A percentile compares a stretch with the other conserved stretches of the same genome.
Conservation (phyloP, 1,140 invertebrate genomes). For the Octopus sinensis region DNA sequence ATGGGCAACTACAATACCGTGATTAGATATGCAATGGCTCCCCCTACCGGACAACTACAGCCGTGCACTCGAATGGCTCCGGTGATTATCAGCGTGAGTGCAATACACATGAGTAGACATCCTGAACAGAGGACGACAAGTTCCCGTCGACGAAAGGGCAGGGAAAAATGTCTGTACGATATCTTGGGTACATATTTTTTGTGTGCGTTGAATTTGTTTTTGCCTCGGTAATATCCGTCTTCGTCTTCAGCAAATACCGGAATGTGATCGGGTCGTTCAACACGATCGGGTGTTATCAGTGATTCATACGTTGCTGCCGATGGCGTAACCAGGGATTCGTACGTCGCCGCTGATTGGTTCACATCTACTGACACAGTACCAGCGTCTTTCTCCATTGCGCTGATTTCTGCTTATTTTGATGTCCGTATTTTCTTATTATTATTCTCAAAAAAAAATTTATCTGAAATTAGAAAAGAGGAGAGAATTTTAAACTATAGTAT, state of each 20-base stretch:
- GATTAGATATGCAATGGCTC: background rate
- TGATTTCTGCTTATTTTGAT: too few relatives aligned
- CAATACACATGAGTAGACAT: conserved; percentile 5
- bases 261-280: background rate
- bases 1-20: too few relatives aligned
- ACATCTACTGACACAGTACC: background rate
- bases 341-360: background rate
- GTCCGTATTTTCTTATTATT: too few relatives aligned
- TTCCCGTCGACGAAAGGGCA: conserved; percentile 7
- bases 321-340: background rate
- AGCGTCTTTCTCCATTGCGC: background rate
- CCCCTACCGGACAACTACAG: conserved; percentile 7
- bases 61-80: conserved; percentile 7
- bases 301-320: conserved; percentile 7
- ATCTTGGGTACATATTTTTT: conserved; percentile 15
- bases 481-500: too few relatives aligned
- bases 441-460: too few relatives aligned
- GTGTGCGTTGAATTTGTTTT: background rate
- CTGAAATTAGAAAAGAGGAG: too few relatives aligned
- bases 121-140: background rate
- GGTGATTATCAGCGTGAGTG: background rate
- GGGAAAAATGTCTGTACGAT: conserved; percentile 11
- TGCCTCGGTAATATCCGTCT: conserved; percentile 2
- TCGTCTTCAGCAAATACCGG: conserved; percentile 10
- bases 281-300: background rate